A percentile compares a stretch with the other conserved stretches of the same genome.
Evolutionary conservation across 2,888 invertebrate species (phyloP).

Genomic region (Oxytorus armatus): DNA sequence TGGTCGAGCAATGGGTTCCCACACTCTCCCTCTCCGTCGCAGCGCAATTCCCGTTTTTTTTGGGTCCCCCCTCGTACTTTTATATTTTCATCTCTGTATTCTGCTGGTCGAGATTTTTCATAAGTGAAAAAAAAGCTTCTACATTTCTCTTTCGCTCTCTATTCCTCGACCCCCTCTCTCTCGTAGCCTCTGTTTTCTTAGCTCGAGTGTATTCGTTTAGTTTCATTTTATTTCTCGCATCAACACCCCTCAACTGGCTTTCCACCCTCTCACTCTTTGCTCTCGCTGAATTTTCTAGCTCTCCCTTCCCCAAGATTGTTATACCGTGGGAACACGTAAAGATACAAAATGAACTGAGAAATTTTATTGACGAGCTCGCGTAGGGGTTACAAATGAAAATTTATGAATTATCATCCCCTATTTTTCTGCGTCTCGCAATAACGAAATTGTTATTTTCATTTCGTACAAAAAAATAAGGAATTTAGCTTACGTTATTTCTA

Average conservation of each 20-base stretch:
- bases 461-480: background rate
- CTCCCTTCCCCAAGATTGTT: background rate
- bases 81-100: slow-evolving; percentile 62
- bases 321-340: background rate
- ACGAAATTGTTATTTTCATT: slow-evolving; percentile 35
- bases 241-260: slow-evolving; percentile 20
- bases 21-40: too few relatives aligned
- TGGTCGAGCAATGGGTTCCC: too few relatives aligned
- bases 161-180: slow-evolving; percentile 18
- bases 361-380: background rate
- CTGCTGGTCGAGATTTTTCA: slow-evolving; percentile 60
- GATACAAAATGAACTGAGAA: background rate
- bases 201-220: slow-evolving; percentile 27
- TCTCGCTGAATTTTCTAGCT: slow-evolving; percentile 14
- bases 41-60: too few relatives aligned
- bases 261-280: slow-evolving; percentile 22
- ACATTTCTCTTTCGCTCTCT: slow-evolving; percentile 31
- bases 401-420: background rate
- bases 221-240: slow-evolving; percentile 51
- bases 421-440: background rate
- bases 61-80: too few relatives aligned
- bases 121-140: slow-evolving; percentile 23
- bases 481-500: slow-evolving; percentile 42
- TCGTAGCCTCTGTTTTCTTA: slow-evolving; percentile 5
- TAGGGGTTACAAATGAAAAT: background rate